Base-by-base conservation (phyloP, 2,797 vertebrate genomes). In the Platyrinchus mystaceus region DNA sequence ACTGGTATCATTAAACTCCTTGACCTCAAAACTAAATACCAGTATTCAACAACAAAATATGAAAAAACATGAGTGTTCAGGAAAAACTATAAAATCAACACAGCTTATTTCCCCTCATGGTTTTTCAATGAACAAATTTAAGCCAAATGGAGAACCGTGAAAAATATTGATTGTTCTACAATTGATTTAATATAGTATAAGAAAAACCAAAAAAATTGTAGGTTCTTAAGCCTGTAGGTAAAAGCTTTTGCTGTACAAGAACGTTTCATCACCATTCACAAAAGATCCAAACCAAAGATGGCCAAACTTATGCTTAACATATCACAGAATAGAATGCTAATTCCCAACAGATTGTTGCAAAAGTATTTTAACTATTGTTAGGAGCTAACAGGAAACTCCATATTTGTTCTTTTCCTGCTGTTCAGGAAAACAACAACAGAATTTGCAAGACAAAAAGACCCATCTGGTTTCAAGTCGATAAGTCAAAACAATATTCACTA, bases 11-110 rank as follows among this genome's bases (percentile, higher is more conserved):
- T 15, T 43, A 43, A 78, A 67, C 28, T 63, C 30, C 52, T 73
- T 3, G 1, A 2, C 2, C 1, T 4, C 20, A 46, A 14, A 18
- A 60, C 36, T 43, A 75, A 86, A 76, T 24, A 68, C 1, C 12
- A 63, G 9, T 16, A 44, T 24, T 79, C 27, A 44, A 68, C 21
- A 58, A 75, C 5, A 47, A 88, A 85, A n/a, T 22, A 56, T 7
- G 4, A 10, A 36, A 79, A 82, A 47, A 52, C 2, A 8, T 7
- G 7, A 59, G 6, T 23, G 18, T 77, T 66, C 39, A 44, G 21
- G 70, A 69, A 79, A 66, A 28, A 3, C 5, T 8, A 6, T 18
- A 28, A 79, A 76, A 73, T 36, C 8, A 30, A 34, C 20, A 39
- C 39, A 60, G 4, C 14, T 73, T 46, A 44, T 37, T 77, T 11